Evolutionary conservation across 2,113 vertebrate genomes (phyloP).

Genomic region (Condylura cristata): DNA sequence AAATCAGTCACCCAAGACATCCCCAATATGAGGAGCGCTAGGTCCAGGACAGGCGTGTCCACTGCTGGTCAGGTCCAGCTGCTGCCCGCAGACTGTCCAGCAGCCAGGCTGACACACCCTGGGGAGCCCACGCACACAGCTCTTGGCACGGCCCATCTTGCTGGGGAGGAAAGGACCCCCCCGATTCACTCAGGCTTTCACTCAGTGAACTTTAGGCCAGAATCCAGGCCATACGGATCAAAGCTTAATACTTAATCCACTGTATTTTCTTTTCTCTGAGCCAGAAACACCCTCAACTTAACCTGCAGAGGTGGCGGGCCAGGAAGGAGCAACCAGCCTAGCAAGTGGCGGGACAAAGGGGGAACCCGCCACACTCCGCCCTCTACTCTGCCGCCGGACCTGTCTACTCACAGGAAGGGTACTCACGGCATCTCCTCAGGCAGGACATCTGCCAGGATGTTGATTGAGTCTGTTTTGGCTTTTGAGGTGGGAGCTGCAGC

Average conservation of each 20-base stretch:
- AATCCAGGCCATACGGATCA: neutral
- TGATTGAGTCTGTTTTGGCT: slow-evolving; percentile 99
- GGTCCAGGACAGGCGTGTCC: neutral
- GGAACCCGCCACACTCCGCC: neutral
- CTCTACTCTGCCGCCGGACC: neutral
- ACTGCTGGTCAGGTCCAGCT: neutral
- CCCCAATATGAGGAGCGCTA: neutral
- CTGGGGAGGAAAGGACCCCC: neutral
- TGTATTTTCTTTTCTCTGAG: neutral
- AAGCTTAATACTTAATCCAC: neutral
- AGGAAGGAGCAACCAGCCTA: neutral
- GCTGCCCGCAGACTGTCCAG: neutral
- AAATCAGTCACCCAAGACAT: neutral
- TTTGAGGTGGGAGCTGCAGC: slow-evolving; percentile 99
- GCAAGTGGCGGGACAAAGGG: neutral
- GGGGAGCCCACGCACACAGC: neutral
- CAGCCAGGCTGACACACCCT: neutral
- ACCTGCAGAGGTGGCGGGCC: neutral
- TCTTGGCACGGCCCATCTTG: neutral
- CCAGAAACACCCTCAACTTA: slow-evolving; percentile 3
- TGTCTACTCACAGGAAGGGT: neutral
- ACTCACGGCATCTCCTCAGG: slow-evolving; percentile 99
- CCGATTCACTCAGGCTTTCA: neutral
- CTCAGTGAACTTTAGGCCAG: neutral
- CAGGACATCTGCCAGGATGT: slow-evolving; percentile 97